Base-by-base conservation (phyloP, 2,888 invertebrate species). In the Drosophila siamana region DNA sequence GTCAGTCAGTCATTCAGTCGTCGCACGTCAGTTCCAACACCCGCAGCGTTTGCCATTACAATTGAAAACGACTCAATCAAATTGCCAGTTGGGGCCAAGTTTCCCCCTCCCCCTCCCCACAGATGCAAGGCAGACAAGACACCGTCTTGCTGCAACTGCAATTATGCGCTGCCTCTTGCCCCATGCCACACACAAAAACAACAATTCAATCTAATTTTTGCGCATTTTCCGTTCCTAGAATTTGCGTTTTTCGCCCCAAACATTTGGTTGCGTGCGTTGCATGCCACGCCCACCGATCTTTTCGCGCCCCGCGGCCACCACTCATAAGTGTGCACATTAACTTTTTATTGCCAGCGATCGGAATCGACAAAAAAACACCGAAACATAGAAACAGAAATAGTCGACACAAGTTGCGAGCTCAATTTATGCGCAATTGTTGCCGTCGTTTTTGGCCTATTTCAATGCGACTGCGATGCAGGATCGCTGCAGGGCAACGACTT, bases 31-130 rank as follows among this genome's bases (percentile, higher is more conserved):
- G 80, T 86, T 76, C 81, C 87, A 86, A 88, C 88, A 70, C 88
- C 83, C 83, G 86, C 83, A 78, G 83, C 85, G 78, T 60, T 86
- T 78, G 73, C 72, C 69, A 86, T 86, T 81, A 67, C 86, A 86
- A 88, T 86, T 86, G 88, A 81, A 81, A 86, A 86, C 86, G 74
- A 86, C 88, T 86, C 86, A 88, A 86, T 86, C 86, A 86, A 88
- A 86, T 84, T 86, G 81, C 81, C 66, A 61, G 80, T 63, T 15
- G 33, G 5, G 46, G 41, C 47, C 43, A 24, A 22, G 15, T 9
- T n/a, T n/a, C n/a, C 24, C 67, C 28, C 2, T 28, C 40, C 54
- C 73, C 4, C 5, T 24, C 24, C 24, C 40, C 28, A 33, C 43
- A 76, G 76, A 22, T 72, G 26, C 55, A 60, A 56, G 59, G 59